phyloP scores from a whole-genome alignment of 35 echinoderm and acorn worm genomes.

The Antedon bifida region DNA sequence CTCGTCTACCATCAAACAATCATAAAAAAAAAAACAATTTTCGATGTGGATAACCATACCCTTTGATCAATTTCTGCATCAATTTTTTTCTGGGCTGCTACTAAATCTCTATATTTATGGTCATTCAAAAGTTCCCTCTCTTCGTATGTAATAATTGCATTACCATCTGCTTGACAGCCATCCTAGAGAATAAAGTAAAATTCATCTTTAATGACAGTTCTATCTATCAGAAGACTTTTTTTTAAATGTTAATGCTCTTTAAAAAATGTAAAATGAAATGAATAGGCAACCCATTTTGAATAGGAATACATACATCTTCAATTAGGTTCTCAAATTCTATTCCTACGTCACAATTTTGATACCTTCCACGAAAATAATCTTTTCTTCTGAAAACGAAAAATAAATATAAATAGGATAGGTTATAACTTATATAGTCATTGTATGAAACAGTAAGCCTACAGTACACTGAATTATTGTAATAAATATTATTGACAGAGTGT shows the following conservation, averaged over 20 bases:
- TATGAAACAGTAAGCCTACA: too few species aligned
- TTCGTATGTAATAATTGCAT: conserved; percentile 28
- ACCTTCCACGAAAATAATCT: conserved; percentile 49
- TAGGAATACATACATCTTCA: conserved; percentile 64
- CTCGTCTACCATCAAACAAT: too few species aligned
- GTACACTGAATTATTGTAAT: too few species aligned
- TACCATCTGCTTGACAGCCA: conserved; percentile 7
- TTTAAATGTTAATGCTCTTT: too few species aligned
- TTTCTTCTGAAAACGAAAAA: conserved; percentile 18
- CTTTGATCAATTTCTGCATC: conserved; percentile 73
- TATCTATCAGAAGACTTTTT: too few species aligned
- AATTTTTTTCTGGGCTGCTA: conserved; percentile 47
- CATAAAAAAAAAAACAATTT: too few species aligned
- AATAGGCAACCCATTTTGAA: too few species aligned
- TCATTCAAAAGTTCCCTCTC: conserved; percentile 58
- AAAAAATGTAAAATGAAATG: too few species aligned
- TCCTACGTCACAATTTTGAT: conserved; percentile 48
- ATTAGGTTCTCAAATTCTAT: conserved; percentile 93
- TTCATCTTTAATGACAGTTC: neutral
- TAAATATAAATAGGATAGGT: neutral
- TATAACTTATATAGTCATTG: neutral
- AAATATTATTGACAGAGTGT: too few species aligned
- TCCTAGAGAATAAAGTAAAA: conserved; percentile 13
- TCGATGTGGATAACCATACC: too few species aligned
- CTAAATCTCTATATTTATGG: conserved; percentile 42